These are phyloP conservation scores for Drosophila mayri DNA, from an alignment of 1,140 invertebrate genomes.

Conservation along the genomic window DNA sequence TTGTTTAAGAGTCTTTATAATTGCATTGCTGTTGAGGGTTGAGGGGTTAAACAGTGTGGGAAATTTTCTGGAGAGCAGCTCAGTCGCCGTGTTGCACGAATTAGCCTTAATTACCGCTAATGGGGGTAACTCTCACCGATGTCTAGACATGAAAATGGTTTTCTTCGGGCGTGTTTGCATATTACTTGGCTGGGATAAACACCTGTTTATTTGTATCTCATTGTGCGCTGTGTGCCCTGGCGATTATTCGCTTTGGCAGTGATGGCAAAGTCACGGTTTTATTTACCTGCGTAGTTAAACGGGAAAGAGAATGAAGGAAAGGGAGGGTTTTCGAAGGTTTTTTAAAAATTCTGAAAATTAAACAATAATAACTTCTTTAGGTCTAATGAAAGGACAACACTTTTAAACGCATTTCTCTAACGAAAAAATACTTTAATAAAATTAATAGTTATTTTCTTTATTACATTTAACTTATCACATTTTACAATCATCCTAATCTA, in stretches of 20 bases:
- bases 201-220: slow-evolving; percentile 48
- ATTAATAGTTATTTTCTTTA: not conserved
- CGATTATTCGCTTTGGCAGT: slow-evolving; percentile 1
- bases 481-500: not conserved
- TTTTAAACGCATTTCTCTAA: no score
- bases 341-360: not conserved
- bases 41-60: not conserved
- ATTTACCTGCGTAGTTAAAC: not conserved
- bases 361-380: not conserved
- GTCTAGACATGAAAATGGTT: slow-evolving; percentile 47
- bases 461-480: not conserved
- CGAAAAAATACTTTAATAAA: not conserved
- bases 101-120: slow-evolving; percentile 35
- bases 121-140: slow-evolving; percentile 22
- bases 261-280: not conserved
- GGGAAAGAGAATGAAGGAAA: not conserved
- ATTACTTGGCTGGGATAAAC: slow-evolving; percentile 37
- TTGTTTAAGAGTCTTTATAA: slow-evolving; percentile 7
- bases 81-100: slow-evolving; percentile 12
- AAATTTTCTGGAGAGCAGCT: slow-evolving; percentile 6
- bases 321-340: not conserved
- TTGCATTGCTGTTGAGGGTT: slow-evolving; percentile 12
- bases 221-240: slow-evolving; percentile 3
- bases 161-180: slow-evolving; percentile 24
- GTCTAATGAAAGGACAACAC: not conserved